Conservation (phyloP, 1,140 invertebrate genomes). For the Nasonia longicornis region DNA sequence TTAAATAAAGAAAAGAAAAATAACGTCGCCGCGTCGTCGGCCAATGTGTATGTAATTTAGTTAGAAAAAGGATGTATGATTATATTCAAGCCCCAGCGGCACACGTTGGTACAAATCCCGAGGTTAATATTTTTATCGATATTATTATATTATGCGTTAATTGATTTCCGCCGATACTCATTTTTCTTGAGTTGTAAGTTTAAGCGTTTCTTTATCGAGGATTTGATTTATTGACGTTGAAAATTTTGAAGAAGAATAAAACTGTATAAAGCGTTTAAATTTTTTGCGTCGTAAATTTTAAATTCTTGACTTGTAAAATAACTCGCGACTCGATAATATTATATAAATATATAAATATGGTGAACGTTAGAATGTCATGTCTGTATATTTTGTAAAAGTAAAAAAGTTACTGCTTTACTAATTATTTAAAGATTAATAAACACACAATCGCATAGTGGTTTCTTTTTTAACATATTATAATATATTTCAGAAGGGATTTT, state of each 20-base stretch:
- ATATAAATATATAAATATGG: slow-evolving; percentile 28
- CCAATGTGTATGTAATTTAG: slow-evolving; percentile 52
- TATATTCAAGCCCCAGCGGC: slow-evolving; percentile 52
- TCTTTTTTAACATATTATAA: background rate
- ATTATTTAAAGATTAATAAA: background rate
- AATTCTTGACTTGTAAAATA: slow-evolving; percentile 26
- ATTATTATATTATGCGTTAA: slow-evolving; percentile 27
- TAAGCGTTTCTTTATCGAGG: background rate
- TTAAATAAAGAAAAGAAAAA: slow-evolving; percentile 43
- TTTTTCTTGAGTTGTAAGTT: background rate
- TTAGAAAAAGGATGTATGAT: slow-evolving; percentile 49
- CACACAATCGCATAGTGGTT: background rate
- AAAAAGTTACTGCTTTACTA: slow-evolving; percentile 32
- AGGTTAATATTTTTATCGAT: slow-evolving; percentile 45
- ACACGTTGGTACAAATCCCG: slow-evolving; percentile 57
- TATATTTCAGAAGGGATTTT: background rate
- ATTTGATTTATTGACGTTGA: slow-evolving; percentile 19
- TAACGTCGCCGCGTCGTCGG: slow-evolving; percentile 40
- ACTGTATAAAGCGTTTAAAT: slow-evolving; percentile 25
- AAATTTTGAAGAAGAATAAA: slow-evolving; percentile 10
- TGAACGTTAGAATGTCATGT: slow-evolving; percentile 34
- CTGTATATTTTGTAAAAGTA: slow-evolving; percentile 37
- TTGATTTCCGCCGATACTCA: slow-evolving; percentile 29
- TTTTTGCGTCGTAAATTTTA: slow-evolving; percentile 18
- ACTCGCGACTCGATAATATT: slow-evolving; percentile 9